A percentile compares a stretch with the other conserved stretches of the same genome.
These are phyloP conservation scores for Apamea crenata DNA, from an alignment of 2,888 invertebrate species.

Conservation along the genomic window DNA sequence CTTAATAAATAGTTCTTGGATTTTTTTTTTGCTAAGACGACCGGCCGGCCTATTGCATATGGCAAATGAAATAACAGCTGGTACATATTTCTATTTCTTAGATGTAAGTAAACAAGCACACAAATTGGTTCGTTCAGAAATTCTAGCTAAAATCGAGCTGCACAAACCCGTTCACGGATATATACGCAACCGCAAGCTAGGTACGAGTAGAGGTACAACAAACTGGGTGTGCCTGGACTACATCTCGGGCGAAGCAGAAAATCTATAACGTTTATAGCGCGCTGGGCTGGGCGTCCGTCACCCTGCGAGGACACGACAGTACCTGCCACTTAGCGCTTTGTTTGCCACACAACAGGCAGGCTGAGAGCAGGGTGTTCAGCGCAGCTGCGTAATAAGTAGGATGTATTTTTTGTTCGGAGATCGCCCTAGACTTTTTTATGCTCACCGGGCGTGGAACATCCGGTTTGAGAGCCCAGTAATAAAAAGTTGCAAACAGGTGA, in stretches of 20 bases:
- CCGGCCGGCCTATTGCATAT: constrained; percentile 1
- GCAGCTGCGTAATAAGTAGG: constrained; percentile 49
- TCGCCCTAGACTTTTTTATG: constrained; percentile 51
- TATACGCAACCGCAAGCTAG: constrained; percentile 29
- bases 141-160: constrained; percentile 32
- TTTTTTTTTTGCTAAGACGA: constrained; percentile 7
- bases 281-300: constrained; percentile 39
- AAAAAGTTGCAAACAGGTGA: constrained; percentile 49
- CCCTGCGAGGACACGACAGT: constrained; percentile 40
- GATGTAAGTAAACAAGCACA: constrained; percentile 15
- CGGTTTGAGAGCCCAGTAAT: constrained; percentile 39
- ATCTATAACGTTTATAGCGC: constrained; percentile 49
- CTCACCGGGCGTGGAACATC: constrained; percentile 36
- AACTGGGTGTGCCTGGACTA: constrained; percentile 52
- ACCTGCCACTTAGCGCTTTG: constrained; percentile 51
- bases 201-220: constrained; percentile 19
- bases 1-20: constrained; percentile 34
- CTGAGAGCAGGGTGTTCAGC: constrained; percentile 35
- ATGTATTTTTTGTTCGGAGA: constrained; percentile 46
- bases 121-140: constrained; percentile 5
- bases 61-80: constrained; percentile 28
- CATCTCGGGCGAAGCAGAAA: constrained; percentile 46
- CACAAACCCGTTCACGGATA: constrained; percentile 18
- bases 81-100: constrained; percentile 12
- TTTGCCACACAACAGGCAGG: constrained; percentile 31